Base-by-base conservation (phyloP, 1,140 invertebrate genomes). In the Ridgeia piscesae region DNA sequence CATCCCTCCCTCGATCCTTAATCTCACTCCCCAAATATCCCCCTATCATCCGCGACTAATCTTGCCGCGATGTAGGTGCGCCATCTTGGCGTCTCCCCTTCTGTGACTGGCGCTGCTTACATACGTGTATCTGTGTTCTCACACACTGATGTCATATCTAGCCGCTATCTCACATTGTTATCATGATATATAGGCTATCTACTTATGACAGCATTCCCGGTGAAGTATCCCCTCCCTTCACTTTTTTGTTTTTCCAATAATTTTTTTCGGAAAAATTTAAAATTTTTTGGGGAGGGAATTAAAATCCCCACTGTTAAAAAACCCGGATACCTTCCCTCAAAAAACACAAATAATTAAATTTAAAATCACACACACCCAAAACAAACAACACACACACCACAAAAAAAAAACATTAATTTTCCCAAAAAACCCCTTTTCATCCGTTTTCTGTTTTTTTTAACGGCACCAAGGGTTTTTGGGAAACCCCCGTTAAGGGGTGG, bases 171-270 rank as follows among this genome's bases (percentile, higher is more conserved):
- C 11, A 31, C 0, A 31, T 77, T 77, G 58, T 77, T 77, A 77
- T 77, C 58, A 77, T 77, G 58, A 77, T 77, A 77, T 77, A 77
- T 77, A 77, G 58, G 58, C 58, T 77, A 77, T 77, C 58, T 77
- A 31, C 58, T 77, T 17, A 1, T 77, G 58, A 77, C 58, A 77
- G 58, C 58, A 2, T 31, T 77, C 11, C 58, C 58, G 27, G 58
- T 27, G 17, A 77, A 21, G 58, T 77, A 77, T 31, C 27, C 11
- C 58, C 11, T 21, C 27, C 58, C 27, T 21, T 77, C 58, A 77
- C 58, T 77, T n/a, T n/a, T n/a, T n/a, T 21, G 27, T 77, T 9
- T 77, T 77, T 77, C 58, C 58, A 21, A 77, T 77, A 17, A 77
- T 21, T 4, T 77, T 77, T 9, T 31, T 77, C 17, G 58, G 17